phyloP scores from a whole-genome alignment of 1,140 invertebrate species.

The Orchesella cincta region DNA sequence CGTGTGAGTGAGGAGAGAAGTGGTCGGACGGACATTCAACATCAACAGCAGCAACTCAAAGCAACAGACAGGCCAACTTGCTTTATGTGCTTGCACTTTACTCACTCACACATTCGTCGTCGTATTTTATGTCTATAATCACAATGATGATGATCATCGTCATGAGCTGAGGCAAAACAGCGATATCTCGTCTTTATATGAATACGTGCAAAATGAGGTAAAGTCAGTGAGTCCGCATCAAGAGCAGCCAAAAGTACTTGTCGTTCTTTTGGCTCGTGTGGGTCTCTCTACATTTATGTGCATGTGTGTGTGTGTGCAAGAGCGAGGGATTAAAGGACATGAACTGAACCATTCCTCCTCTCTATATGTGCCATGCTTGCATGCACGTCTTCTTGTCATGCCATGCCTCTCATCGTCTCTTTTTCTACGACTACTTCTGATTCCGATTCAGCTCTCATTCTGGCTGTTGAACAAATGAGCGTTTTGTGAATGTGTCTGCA shows the following conservation, averaged over 20 bases:
- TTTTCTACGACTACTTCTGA: background rate
- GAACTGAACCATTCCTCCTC: background rate
- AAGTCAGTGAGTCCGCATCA: background rate
- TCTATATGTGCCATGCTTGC: background rate
- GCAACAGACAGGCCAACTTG: background rate
- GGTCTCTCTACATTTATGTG: background rate
- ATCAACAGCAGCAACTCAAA: background rate
- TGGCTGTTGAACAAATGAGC: background rate
- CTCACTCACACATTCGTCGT: background rate
- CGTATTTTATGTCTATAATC: background rate
- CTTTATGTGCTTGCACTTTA: no score
- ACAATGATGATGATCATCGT: background rate
- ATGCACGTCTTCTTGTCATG: constrained; percentile 1
- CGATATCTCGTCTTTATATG: background rate
- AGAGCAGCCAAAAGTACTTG: background rate
- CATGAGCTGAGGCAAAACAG: background rate
- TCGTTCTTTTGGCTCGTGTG: background rate
- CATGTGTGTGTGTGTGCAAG: background rate
- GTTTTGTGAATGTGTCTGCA: background rate
- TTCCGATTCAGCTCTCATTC: background rate
- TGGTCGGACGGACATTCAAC: background rate
- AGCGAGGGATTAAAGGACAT: constrained; percentile 7
- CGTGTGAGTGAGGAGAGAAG: background rate
- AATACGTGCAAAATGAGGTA: background rate
- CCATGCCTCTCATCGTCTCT: constrained; percentile 3